These are phyloP conservation scores for Trichoplusia ni DNA, from an alignment of 1,140 invertebrate genomes.

Conservation along the genomic window DNA sequence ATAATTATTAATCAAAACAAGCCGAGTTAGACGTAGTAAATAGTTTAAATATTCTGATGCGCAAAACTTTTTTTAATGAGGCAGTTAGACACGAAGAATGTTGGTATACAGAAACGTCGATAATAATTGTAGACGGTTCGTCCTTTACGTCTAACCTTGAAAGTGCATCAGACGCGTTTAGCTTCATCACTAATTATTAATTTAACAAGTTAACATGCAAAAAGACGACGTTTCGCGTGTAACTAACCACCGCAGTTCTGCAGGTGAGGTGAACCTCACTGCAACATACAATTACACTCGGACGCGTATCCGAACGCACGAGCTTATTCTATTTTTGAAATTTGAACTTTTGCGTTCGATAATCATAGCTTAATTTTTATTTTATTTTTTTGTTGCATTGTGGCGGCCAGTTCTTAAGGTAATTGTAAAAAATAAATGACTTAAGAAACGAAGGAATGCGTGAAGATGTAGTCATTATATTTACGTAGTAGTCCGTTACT, in stretches of 20 bases:
- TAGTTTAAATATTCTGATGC: too few species aligned
- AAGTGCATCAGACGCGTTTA: not conserved
- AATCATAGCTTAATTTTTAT: slow-evolving; percentile 30
- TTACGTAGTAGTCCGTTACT: too few species aligned
- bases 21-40: not conserved
- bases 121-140: not conserved
- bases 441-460: too few species aligned
- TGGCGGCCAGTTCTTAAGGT: too few species aligned
- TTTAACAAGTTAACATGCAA: slow-evolving; percentile 31
- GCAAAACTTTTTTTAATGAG: too few species aligned
- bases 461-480: too few species aligned
- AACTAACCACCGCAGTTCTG: slow-evolving; percentile 21
- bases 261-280: slow-evolving; percentile 25
- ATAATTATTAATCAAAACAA: not conserved
- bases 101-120: too few species aligned
- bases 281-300: slow-evolving; percentile 40
- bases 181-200: slow-evolving; percentile 23
- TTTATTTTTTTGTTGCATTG: slow-evolving; percentile 27
- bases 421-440: too few species aligned
- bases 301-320: slow-evolving; percentile 45
- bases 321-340: slow-evolving; percentile 48
- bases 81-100: too few species aligned
- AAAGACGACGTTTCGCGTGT: slow-evolving; percentile 42
- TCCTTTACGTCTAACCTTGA: not conserved
- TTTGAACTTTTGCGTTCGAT: slow-evolving; percentile 36